Base-by-base conservation (phyloP, 1,140 invertebrate species). In the Drosophila rufa region DNA sequence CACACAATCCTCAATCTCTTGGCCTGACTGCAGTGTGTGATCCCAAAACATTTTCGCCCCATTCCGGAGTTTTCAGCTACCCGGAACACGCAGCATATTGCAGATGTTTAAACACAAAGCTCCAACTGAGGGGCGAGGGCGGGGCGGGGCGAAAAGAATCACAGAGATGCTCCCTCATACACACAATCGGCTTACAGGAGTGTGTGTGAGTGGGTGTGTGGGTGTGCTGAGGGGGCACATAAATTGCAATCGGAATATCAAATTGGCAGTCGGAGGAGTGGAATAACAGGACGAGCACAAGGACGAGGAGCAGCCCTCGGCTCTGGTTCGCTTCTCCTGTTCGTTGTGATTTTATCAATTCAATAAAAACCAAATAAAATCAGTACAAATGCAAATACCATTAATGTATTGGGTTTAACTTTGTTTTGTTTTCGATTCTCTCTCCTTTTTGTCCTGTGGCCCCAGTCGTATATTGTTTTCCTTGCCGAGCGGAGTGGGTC, bases 311-410 rank as follows among this genome's bases (percentile, higher is more conserved):
- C 42, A 45, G 43, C 60, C 61, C 75, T 78, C 83, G 57, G 59
- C 57, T 69, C 67, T 66, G 48, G 66, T 57, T 74, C 75, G 61
- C 51, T 56, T 42, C 50, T 43, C 53, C 51, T 42, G 78, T 61
- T 55, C 65, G 85, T 80, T 73, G 69, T 81, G 90, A 92, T 92
- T 92, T 92, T 92, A 92, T 92, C 90, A 92, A 92, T 92, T 92
- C 90, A 92, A 92, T 92, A 91, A 92, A 92, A 92, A 90, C 90
- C 78, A 90, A 92, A 92, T 91, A 92, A 92, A 92, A 92, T 92
- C 90, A 81, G 79, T 83, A 91, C 80, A 91, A 91, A 92, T 92
- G 84, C 90, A 92, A 91, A 92, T 92, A 92, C 85, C 90, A 90
- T 90, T 86, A 92, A 92, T 91, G 85, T 85, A 90, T 91, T 85